phyloP scores from a whole-genome alignment of 2,113 vertebrate genomes.

The Hydrolagus affinis region DNA sequence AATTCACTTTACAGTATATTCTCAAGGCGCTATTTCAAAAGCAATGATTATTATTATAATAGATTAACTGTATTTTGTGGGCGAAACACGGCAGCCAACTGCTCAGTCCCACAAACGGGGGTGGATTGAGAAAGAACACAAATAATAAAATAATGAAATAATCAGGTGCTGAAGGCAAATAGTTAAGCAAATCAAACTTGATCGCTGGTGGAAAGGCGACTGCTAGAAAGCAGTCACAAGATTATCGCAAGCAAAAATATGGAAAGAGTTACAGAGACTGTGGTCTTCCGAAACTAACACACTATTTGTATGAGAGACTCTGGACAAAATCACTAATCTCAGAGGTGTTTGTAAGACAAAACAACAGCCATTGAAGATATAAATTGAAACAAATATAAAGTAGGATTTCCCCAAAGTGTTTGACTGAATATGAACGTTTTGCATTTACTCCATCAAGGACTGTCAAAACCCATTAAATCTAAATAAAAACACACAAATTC shows the following conservation, averaged over 20 bases:
- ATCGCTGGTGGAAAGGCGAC: not conserved
- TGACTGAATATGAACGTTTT: not conserved
- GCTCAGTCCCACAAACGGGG: no score
- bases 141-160: no score
- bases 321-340: not conserved
- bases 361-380: not conserved
- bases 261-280: not conserved
- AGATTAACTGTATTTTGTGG: no score
- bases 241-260: no score
- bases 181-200: no score
- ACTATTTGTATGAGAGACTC: not conserved
- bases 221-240: not conserved
- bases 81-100: no score
- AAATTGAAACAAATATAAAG: slow-evolving; percentile 5
- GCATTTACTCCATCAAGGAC: not conserved
- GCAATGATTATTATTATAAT: no score
- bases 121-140: no score
- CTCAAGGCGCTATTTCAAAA: no score
- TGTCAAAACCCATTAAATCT: not conserved
- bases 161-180: no score
- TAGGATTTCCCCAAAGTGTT: not conserved
- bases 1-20: no score
- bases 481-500: slow-evolving; percentile 28
- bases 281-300: not conserved
- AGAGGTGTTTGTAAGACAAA: slow-evolving; percentile 17